Evolutionary conservation across 2,113 vertebrate genomes (phyloP), one percentile per base, ranked within the genome.

Genomic region (Ctenodactylus gundi): DNA sequence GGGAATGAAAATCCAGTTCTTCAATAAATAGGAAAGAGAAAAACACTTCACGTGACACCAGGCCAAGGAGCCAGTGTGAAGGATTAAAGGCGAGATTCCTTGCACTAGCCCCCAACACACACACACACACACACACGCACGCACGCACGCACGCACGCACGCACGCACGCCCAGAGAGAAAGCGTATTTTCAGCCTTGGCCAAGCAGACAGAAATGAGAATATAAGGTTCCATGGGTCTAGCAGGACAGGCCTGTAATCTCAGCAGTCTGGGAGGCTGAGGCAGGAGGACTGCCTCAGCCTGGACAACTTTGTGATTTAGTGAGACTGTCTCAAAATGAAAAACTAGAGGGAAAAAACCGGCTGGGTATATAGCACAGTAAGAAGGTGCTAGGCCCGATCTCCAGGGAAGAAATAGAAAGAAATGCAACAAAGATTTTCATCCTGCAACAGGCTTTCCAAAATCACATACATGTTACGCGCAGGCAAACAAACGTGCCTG

Each of bases 21-120:
- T 89, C 64, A 92, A 90, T 95, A 92, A 95, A 83, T 21, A 92
- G 51, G 87, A 96, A 62, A 86, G 51, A 90, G 88, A 60, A 95
- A 49, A 94, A 58, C 0, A 3, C 21, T n/a, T 39, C 70, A 86
- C 39, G 94, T 62, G 85, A 94, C 87, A 97, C 81, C 49, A 97
- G 53, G 51, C 68, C 91, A 94, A 91, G 27, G 60, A 77, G 75
- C 67, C 41, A 84, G 81, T 2, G 23, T 88, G 27, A 92, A 77
- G 7, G 70, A 62, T 80, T 82, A 55, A 68, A 93, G 62, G 53
- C 23, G 29, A 46, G 13, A 51, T 55, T 93, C 55, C 57, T 58
- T 6, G 58, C 3, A 29, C 14, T n/a, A n/a, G n/a, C 44, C 62
- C 29, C 36, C 5, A 1, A 15, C 27, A 31, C 44, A 68, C 21